Evolutionary conservation across 2,888 invertebrate genomes (phyloP).

Genomic region (Artemia sp.): DNA sequence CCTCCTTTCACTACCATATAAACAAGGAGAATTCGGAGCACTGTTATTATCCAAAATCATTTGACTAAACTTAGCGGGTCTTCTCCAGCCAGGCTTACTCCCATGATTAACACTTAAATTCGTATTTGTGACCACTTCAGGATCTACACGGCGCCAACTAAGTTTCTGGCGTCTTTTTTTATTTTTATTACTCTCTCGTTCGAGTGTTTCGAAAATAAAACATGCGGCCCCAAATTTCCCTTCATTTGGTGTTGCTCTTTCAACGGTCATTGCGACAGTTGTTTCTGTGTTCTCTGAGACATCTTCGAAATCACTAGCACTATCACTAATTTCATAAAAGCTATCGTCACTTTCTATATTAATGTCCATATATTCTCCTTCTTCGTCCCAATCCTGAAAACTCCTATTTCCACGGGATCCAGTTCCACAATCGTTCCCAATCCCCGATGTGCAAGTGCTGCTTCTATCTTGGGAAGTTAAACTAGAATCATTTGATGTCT

Average conservation of each 20-base stretch:
- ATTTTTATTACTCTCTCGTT: background rate
- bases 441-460: background rate
- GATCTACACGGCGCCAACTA: slow-evolving; percentile 4
- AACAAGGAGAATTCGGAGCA: background rate
- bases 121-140: slow-evolving; percentile 13
- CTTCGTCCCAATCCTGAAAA: background rate
- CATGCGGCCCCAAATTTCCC: slow-evolving; percentile 9
- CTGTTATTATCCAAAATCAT: background rate
- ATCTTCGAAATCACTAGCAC: background rate
- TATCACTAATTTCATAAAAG: background rate
- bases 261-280: slow-evolving; percentile 7
- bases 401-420: background rate
- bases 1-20: slow-evolving; percentile 9
- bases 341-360: background rate
- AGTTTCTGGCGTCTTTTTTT: background rate
- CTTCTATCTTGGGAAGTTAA: slow-evolving; percentile 1
- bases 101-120: background rate
- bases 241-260: slow-evolving; percentile 10
- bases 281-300: background rate
- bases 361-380: background rate
- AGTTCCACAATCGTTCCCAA: slow-evolving; percentile 9
- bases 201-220: slow-evolving; percentile 10
- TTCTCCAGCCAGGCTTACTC: background rate
- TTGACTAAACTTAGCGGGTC: background rate
- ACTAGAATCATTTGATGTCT: slow-evolving; percentile 6